Evolutionary conservation across 1,140 invertebrate species (phyloP), one percentile per base, ranked within the genome.

Genomic region (Trialeurodes vaporariorum): DNA sequence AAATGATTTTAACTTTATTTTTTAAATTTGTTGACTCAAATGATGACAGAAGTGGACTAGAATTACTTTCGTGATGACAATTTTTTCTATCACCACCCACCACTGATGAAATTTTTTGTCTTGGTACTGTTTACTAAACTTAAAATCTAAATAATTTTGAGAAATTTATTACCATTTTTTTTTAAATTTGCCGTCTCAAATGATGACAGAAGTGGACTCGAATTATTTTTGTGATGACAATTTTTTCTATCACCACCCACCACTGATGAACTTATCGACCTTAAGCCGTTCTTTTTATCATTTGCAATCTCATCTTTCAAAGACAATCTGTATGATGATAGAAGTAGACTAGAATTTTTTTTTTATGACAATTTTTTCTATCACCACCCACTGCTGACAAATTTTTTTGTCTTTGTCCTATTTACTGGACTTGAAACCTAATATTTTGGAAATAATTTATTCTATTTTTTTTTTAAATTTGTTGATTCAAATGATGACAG

Each of bases 211-310:
- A 64, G 25, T 5, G 21, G 1, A 5, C 25, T 12, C 27, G 2
- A 22, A 24, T 63, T 24, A 22, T n/a, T 22, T 25, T 26, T 63
- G 11, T 11, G 27, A 26, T 63, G 62, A 67, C 70, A 69, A 68
- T 68, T 69, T 70, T 66, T 60, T 58, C 64, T 65, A 49, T 67
- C 69, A 71, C 65, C 69, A 71, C 69, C 67, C 71, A 71, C 63
- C 59, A 34, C 61, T 67, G 34, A 62, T 69, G 68, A n/a, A 63
- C 25, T 63, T 23, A n/a, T n/a, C 27, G 62, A 13, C 25, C 27
- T 12, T 61, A 22, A 61, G 11, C 25, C 11, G n/a, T 61, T 13
- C 22, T 23, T 63, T 63, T 21, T 63, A 63, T 11, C 27, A 63
- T 2, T 5, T 9, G 21, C 27, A 26, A 26, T 26, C 21, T 23